Evolutionary conservation across 2,888 invertebrate species (phyloP).

Genomic region (Chironomus tentans): DNA sequence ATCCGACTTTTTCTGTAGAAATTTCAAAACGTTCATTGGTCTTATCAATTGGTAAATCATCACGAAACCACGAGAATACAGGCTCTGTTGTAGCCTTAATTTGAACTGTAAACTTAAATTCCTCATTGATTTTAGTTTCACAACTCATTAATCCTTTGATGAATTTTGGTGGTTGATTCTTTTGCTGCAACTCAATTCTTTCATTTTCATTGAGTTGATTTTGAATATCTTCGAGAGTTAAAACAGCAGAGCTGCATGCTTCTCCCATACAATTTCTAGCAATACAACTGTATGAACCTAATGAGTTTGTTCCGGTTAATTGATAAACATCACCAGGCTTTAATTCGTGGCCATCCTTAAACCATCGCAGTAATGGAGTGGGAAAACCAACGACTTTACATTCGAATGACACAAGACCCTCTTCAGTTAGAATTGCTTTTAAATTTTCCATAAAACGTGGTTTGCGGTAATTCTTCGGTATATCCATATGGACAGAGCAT

Average conservation of each 20-base stretch:
- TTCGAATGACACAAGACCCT: slow-evolving; percentile 85
- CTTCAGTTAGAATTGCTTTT: slow-evolving; percentile 81
- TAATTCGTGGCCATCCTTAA: slow-evolving; percentile 84
- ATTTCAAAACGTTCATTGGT: slow-evolving; percentile 58
- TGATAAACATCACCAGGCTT: slow-evolving; percentile 90
- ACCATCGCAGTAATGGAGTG: slow-evolving; percentile 79
- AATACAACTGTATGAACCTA: slow-evolving; percentile 82
- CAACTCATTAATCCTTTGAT: slow-evolving; percentile 69
- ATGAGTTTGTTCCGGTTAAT: slow-evolving; percentile 78
- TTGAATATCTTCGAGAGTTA: slow-evolving; percentile 84
- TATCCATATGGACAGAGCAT: slow-evolving; percentile 66
- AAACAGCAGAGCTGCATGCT: slow-evolving; percentile 73
- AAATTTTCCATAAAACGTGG: slow-evolving; percentile 85
- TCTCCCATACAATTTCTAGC: slow-evolving; percentile 88
- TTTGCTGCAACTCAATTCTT: slow-evolving; percentile 49
- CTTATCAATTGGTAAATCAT: slow-evolving; percentile 67
- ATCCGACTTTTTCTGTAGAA: slow-evolving; percentile 58
- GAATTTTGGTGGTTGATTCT: slow-evolving; percentile 78
- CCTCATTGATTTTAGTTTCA: slow-evolving; percentile 74
- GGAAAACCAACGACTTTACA: slow-evolving; percentile 90
- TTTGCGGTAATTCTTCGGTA: slow-evolving; percentile 81
- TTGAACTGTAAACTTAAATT: slow-evolving; percentile 70
- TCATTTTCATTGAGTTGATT: slow-evolving; percentile 83
- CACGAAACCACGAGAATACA: slow-evolving; percentile 74
- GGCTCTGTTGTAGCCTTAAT: slow-evolving; percentile 43